Base-by-base conservation (phyloP, 2,797 vertebrate genomes). In the Amblyraja radiata region DNA sequence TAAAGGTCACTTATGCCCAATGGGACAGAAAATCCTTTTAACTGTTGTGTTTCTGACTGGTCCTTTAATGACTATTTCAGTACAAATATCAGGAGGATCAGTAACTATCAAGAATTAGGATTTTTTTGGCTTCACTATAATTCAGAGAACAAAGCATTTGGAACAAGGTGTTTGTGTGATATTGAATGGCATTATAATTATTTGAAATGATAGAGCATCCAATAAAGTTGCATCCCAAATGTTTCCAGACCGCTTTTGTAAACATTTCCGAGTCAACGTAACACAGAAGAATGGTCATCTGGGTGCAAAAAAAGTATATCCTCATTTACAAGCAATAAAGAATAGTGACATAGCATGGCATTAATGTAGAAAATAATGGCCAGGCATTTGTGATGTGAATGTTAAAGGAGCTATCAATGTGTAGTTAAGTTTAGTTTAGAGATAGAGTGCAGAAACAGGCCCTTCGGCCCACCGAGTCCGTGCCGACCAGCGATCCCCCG, bases 1-100 rank as follows among this genome's bases (percentile, higher is more conserved):
- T 81, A 93, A 93, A 93, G 61, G 93, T 80, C 93, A 93, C 23
- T 16, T 93, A 25, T 83, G 93, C 78, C 93, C 93, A 81, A 23
- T 1, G 61, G 46, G 93, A 68, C 77, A 71, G 78, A 93, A 93
- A 83, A 93, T 25, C 63, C 93, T 83, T 77, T 80, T 93, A 63
- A 68, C 93, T 32, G 39, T 65, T 68, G 77, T 78, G 93, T 65
- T 93, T 80, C 58, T 93, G 93, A 83, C 54, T 0, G 80, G 61
- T 83, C n/a, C 81, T 88, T 88, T 88, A 88, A 88, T 88, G 84
- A 16, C 28, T 68, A 65, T 68, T 68, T 88, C n/a, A 88, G 84
- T 32, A 73, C 21, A 6, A 21, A 68, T 88, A 36, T 88, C 14
- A 6, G 61, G 63, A 21, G 54, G 25, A 13, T 88, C 68, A n/a